Percentiles rank a stretch among this genome's conserved stretches.
phyloP scores from a whole-genome alignment of 1,140 invertebrate genomes.

The Magallana angulata region DNA sequence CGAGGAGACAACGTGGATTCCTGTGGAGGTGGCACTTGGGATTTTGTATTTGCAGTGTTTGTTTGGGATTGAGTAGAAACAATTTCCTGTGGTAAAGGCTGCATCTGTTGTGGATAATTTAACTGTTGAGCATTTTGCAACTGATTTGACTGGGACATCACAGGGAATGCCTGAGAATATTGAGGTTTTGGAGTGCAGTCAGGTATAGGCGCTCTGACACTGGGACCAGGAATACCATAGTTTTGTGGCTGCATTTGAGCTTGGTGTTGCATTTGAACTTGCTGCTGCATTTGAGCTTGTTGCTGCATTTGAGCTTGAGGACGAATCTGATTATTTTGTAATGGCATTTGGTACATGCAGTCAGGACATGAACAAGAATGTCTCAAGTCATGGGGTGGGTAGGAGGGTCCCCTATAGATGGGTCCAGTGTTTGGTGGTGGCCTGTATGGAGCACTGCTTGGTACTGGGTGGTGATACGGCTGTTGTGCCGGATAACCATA shows the following conservation, averaged over 20 bases:
- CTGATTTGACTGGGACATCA: constrained; percentile 9
- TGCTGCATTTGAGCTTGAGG: neutral
- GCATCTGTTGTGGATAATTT: neutral
- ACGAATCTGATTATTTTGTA: neutral
- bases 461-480: neutral
- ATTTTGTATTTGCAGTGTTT: constrained; percentile 1
- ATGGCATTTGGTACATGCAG: neutral
- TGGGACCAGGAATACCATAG: neutral
- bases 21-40: constrained; percentile 2
- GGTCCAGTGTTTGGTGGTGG: neutral
- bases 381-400: neutral
- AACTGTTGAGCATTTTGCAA: neutral
- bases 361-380: constrained; percentile 20
- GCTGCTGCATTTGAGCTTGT: neutral
- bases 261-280: neutral
- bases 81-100: neutral
- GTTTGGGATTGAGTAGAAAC: neutral
- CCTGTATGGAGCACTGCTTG: neutral
- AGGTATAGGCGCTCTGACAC: neutral
- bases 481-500: constrained; percentile 13
- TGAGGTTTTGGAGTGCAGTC: neutral
- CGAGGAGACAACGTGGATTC: constrained; percentile 5
- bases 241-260: constrained; percentile 14
- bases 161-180: constrained; percentile 28
- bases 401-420: neutral